Conservation (phyloP, 2,113 vertebrate genomes). For the Benitochromis conjunctus region DNA sequence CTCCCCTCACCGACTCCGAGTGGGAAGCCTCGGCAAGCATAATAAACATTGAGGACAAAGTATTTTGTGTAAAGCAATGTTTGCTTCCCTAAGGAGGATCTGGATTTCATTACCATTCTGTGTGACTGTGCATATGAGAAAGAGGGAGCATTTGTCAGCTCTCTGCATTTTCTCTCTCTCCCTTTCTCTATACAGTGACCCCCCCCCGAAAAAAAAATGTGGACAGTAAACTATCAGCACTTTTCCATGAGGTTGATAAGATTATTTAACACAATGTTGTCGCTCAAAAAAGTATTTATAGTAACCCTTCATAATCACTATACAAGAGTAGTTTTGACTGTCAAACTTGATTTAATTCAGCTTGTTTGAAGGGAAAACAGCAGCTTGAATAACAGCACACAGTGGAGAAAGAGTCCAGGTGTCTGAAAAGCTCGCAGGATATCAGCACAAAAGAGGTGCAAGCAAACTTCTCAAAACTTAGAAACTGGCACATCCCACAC, state of each 20-base stretch:
- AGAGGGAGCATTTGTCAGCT: not conserved
- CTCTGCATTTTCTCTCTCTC: not conserved
- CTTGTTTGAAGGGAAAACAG: not conserved
- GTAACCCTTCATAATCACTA: not conserved
- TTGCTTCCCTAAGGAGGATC: conserved; percentile 63
- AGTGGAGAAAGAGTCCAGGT: not conserved
- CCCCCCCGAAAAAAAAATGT: not conserved
- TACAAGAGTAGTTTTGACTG: not conserved
- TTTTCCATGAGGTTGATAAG: not conserved
- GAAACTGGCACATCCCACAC: not conserved
- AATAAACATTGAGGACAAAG: conserved; percentile 69
- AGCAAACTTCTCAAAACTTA: not conserved
- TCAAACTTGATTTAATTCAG: not conserved
- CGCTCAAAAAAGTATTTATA: not conserved
- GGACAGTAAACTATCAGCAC: not conserved
- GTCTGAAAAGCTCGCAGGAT: fast-evolving
- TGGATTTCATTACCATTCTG: conserved; percentile 66
- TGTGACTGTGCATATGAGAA: conserved; percentile 5
- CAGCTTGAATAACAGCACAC: not conserved
- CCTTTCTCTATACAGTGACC: not conserved
- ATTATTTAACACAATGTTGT: not conserved
- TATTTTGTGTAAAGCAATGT: conserved; percentile 69
- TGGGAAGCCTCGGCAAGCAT: conserved; percentile 57
- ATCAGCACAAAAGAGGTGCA: not conserved
- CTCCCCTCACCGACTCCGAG: conserved; percentile 23